Percentiles rank a stretch among this genome's conserved stretches.
These are phyloP conservation scores for Pachypanchax playfairii DNA, from an alignment of 2,113 vertebrate species.

Conservation along the genomic window DNA sequence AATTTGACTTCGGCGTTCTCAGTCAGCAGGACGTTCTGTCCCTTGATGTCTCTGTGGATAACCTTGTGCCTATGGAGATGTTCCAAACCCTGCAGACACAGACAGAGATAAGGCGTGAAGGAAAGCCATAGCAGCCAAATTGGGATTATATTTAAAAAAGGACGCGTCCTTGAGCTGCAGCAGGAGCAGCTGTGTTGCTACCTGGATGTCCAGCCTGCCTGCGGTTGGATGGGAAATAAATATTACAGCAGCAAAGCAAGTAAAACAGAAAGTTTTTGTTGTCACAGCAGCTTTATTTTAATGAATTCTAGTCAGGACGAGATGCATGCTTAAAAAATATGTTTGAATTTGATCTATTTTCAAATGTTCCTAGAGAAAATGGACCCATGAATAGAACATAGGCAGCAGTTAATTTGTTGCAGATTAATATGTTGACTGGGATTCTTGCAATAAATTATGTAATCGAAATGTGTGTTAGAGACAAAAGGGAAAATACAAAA, in stretches of 20 bases:
- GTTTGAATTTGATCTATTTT: no score
- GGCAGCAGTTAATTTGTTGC: no score
- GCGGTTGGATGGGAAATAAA: neutral
- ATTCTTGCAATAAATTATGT: no score
- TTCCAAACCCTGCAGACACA: slow-evolving; percentile 82
- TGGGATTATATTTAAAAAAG: slow-evolving; percentile 4
- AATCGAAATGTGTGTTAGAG: no score
- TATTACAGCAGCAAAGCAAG: neutral
- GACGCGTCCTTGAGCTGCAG: neutral
- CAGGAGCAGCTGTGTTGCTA: neutral
- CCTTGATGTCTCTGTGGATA: slow-evolving; percentile 95
- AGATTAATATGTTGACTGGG: no score
- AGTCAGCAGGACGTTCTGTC: slow-evolving; percentile 91
- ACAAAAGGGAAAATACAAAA: no score
- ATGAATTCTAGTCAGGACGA: no score
- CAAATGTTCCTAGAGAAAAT: no score
- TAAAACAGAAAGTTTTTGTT: no score
- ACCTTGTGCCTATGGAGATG: slow-evolving; percentile 93
- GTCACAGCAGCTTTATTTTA: no score
- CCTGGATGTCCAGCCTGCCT: neutral
- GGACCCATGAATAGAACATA: no score
- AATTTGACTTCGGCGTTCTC: slow-evolving; percentile 92
- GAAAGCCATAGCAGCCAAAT: slow-evolving; percentile 23
- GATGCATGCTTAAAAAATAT: no score
- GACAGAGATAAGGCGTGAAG: slow-evolving; percentile 36